A percentile compares a stretch with the other conserved stretches of the same genome.
These are phyloP conservation scores for Pogonocherus hispidulus DNA, from an alignment of 2,888 invertebrate species.

Conservation along the genomic window DNA sequence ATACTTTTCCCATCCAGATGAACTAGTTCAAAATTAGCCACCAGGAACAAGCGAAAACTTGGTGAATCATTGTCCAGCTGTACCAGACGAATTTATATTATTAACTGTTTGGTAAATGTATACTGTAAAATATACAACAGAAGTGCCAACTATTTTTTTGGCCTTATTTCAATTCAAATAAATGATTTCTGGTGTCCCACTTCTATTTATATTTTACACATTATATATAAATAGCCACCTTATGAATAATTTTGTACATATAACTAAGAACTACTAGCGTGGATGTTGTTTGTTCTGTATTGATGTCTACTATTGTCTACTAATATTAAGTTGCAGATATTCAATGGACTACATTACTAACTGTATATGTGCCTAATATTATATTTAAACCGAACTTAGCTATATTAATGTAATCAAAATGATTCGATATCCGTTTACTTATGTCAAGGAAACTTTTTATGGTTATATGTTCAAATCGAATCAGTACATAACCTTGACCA, in stretches of 20 bases:
- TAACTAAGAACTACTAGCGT: background rate
- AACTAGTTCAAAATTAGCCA: background rate
- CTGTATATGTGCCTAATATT: no score
- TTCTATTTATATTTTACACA: background rate
- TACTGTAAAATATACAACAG: background rate
- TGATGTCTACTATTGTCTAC: background rate
- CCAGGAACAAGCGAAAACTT: background rate
- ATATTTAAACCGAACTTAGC: no score
- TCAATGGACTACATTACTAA: no score
- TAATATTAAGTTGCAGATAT: background rate
- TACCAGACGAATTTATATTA: background rate
- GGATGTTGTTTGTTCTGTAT: background rate
- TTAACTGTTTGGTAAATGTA: background rate
- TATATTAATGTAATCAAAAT: no score
- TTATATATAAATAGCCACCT: background rate
- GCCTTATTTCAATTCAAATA: background rate
- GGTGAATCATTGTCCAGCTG: background rate
- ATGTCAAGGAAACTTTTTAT: no score
- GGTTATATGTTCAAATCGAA: no score
- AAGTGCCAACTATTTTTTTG: constrained; percentile 17
- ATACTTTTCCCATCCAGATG: no score
- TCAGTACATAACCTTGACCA: no score
- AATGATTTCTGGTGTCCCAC: background rate
- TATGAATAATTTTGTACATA: background rate
- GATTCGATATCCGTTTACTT: no score